Percentiles rank a stretch among this genome's conserved stretches.
Evolutionary conservation across 2,888 invertebrate genomes (phyloP).

Genomic region (Rambutsinella grinnellia): DNA sequence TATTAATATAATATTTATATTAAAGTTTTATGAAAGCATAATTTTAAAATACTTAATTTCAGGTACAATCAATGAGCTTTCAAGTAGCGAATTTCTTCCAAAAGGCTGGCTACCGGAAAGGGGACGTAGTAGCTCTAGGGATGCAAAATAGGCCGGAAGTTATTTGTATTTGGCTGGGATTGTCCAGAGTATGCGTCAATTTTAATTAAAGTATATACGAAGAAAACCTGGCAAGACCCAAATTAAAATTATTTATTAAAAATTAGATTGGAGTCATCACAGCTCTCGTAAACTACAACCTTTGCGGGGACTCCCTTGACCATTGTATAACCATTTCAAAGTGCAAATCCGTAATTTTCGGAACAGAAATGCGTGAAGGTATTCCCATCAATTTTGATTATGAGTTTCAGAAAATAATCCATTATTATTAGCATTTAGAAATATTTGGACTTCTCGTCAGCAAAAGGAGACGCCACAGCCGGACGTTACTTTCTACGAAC

Average conservation of each 20-base stretch:
- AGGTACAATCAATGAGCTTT: conserved; percentile 27
- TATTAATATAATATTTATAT: neutral
- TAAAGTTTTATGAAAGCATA: neutral
- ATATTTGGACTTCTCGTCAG: neutral
- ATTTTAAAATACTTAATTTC: neutral
- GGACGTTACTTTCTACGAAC: conserved; percentile 29
- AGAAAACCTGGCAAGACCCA: neutral
- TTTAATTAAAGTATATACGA: neutral
- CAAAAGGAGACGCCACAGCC: conserved; percentile 13
- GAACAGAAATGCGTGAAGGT: conserved; percentile 73
- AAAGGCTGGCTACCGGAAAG: conserved; percentile 34
- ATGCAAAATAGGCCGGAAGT: conserved; percentile 43
- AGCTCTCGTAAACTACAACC: conserved; percentile 94
- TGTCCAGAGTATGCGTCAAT: conserved; percentile 24
- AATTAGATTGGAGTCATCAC: conserved; percentile 77
- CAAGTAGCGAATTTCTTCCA: conserved; percentile 48
- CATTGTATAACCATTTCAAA: conserved; percentile 90
- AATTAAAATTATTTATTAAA: neutral
- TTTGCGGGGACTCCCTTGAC: conserved; percentile 83
- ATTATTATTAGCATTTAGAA: neutral
- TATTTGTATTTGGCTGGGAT: conserved; percentile 29
- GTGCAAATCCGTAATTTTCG: conserved; percentile 87
- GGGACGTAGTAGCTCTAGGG: conserved; percentile 39
- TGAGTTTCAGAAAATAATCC: neutral
- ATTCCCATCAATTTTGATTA: too few relatives aligned